These are phyloP conservation scores for Drosophila kuntzei DNA, from an alignment of 2,888 invertebrate genomes.

Conservation along the genomic window DNA sequence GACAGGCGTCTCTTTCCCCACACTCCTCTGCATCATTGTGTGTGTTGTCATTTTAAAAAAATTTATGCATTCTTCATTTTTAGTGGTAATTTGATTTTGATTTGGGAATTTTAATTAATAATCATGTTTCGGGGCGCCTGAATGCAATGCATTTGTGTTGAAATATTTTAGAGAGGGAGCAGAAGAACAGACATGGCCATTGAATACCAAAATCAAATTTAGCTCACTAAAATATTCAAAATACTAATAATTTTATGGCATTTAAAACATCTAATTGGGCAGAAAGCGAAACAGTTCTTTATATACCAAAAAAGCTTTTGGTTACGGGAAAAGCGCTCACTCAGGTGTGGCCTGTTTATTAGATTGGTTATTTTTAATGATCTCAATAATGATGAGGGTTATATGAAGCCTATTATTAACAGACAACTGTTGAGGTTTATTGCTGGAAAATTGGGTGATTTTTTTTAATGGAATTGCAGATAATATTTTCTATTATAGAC, in stretches of 20 bases:
- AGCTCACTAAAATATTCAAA: slow-evolving; percentile 42
- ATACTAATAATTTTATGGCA: slow-evolving; percentile 67
- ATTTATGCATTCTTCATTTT: slow-evolving; percentile 73
- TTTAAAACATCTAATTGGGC: slow-evolving; percentile 69
- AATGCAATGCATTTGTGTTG: slow-evolving; percentile 58
- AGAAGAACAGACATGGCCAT: slow-evolving; percentile 15
- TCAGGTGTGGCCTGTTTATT: slow-evolving; percentile 51
- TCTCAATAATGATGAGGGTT: slow-evolving; percentile 22
- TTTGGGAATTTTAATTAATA: slow-evolving; percentile 82
- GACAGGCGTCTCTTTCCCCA: slow-evolving; percentile 54
- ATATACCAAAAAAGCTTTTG: slow-evolving; percentile 37
- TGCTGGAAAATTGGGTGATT: slow-evolving; percentile 24
- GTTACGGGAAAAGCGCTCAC: slow-evolving; percentile 1
- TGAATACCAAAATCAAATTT: slow-evolving; percentile 46
- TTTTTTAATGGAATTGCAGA: slow-evolving; percentile 1
- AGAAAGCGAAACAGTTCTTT: slow-evolving; percentile 39
- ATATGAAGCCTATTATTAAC: slow-evolving; percentile 39
- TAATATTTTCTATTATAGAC: neutral
- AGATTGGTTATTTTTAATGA: slow-evolving; percentile 36
- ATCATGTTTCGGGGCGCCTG: slow-evolving; percentile 65
- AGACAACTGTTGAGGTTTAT: slow-evolving; percentile 23
- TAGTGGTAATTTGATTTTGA: slow-evolving; percentile 81
- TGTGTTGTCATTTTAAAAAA: slow-evolving; percentile 55
- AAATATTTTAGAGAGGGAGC: slow-evolving; percentile 52
- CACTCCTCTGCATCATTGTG: slow-evolving; percentile 8